Conservation (phyloP, 2,113 vertebrate genomes). For the Xenopus tropicalis region DNA sequence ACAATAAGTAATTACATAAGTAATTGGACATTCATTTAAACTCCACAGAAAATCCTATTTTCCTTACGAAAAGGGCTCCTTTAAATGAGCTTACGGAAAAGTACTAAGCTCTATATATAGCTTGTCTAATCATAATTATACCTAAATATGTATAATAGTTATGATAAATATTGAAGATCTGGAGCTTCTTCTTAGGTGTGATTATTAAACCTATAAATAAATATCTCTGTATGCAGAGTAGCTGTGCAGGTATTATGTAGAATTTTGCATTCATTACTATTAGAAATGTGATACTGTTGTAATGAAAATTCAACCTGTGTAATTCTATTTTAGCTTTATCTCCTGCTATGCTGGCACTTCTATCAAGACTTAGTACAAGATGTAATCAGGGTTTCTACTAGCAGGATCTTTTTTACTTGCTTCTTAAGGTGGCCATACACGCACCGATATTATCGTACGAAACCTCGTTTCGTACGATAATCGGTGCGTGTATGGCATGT, state of each 20-base stretch:
- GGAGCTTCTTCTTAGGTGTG: background rate
- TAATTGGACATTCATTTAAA: too few species aligned
- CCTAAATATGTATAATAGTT: too few species aligned
- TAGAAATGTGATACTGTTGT: constrained; percentile 8
- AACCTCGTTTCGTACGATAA: too few species aligned
- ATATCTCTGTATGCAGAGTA: background rate
- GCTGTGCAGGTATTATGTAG: constrained; percentile 18
- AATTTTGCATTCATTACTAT: background rate
- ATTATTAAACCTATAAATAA: background rate
- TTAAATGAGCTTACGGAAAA: too few species aligned
- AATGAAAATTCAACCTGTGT: constrained; percentile 4
- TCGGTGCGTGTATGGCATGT: too few species aligned
- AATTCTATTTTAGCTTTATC: constrained; percentile 22
- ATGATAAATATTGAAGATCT: background rate
- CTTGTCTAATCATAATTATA: too few species aligned
- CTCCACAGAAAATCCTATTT: too few species aligned
- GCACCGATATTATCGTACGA: too few species aligned
- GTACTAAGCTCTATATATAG: too few species aligned
- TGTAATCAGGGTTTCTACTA: constrained; percentile 15
- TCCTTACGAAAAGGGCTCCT: too few species aligned
- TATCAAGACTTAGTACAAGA: constrained; percentile 12
- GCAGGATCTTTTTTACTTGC: constrained; percentile 14
- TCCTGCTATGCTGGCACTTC: constrained; percentile 19
- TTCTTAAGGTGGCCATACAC: too few species aligned
- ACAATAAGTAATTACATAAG: too few species aligned